Evolutionary conservation across 2,113 vertebrate species (phyloP), one percentile per base, ranked within the genome.

Genomic region (Mustela lutreola): DNA sequence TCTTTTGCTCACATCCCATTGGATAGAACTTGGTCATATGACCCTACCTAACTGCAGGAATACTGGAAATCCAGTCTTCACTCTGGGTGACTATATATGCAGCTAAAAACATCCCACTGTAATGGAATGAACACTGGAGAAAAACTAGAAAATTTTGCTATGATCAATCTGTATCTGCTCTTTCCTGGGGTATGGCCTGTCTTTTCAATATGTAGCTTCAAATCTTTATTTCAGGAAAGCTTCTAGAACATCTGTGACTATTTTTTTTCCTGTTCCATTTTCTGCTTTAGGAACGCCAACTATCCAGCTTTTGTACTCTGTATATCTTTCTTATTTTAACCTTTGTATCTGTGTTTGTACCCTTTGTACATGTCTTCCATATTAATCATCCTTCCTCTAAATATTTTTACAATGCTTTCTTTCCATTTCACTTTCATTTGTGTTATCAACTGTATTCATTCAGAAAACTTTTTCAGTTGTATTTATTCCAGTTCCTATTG

Each of bases 261-360:
- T 78, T 26, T 94, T 91, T 91, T 82, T 92, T 67, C 48, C 48
- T 92, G 16, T 95, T 92, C 36, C 15, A 36, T 33, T 75, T 88
- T 67, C 18, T 78, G 39, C 48, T 76, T 93, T 93, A 36, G 31
- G 48, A 93, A 76, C 42, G 7, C 33, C 42, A 73, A 82, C 33
- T 16, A 80, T 36, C 19, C 39, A 58, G n/a, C n/a, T 73, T 73
- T 50, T 92, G 53, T 78, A 48, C 19, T 81, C 60, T 91, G 36
- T 48, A 2, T 22, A 7, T 71, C 50, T 71, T 94, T 71, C 80
- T 70, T 16, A 70, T 88, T 78, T 86, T 93, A 79, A 94, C 48
- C 48, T 67, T 87, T 94, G 48, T 67, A 39, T 42, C 48, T 79
- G 22, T 58, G 65, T 87, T 79, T 28, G 19, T 39, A 56, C 14